These are phyloP conservation scores for Vombatus ursinus DNA, from an alignment of 2,113 vertebrate species.

Conservation along the genomic window DNA sequence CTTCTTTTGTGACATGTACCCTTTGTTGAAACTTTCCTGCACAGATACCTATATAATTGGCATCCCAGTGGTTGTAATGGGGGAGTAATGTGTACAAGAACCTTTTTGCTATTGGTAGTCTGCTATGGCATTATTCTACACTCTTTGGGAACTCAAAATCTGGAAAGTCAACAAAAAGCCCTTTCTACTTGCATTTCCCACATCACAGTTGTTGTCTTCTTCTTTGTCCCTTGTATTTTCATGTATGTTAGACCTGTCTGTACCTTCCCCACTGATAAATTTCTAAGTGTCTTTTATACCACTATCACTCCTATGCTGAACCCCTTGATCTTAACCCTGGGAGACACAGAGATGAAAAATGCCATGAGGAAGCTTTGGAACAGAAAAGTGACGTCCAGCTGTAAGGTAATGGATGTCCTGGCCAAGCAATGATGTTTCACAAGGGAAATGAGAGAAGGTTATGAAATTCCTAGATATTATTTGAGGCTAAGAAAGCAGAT, in stretches of 20 bases:
- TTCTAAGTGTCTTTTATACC: slow-evolving; percentile 59
- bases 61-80: slow-evolving; percentile 58
- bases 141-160: slow-evolving; percentile 43
- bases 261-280: slow-evolving; percentile 65
- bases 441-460: neutral
- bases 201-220: slow-evolving; percentile 64
- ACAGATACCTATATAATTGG: slow-evolving; percentile 55
- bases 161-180: slow-evolving; percentile 61
- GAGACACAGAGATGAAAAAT: slow-evolving; percentile 69
- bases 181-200: slow-evolving; percentile 64
- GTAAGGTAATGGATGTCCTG: neutral
- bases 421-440: neutral
- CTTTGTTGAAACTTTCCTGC: slow-evolving; percentile 62
- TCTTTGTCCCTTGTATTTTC: slow-evolving; percentile 69
- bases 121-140: slow-evolving; percentile 64
- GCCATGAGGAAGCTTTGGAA: slow-evolving; percentile 63
- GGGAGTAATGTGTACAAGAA: slow-evolving; percentile 52
- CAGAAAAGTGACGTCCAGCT: neutral
- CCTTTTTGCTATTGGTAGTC: slow-evolving; percentile 58
- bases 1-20: slow-evolving; percentile 68
- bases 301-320: slow-evolving; percentile 69
- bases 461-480: neutral
- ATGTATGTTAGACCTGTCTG: slow-evolving; percentile 63
- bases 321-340: slow-evolving; percentile 66
- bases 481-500: neutral